Base-by-base conservation (phyloP, 1,140 invertebrate genomes). In the Thaumetopoea pityocampa region DNA sequence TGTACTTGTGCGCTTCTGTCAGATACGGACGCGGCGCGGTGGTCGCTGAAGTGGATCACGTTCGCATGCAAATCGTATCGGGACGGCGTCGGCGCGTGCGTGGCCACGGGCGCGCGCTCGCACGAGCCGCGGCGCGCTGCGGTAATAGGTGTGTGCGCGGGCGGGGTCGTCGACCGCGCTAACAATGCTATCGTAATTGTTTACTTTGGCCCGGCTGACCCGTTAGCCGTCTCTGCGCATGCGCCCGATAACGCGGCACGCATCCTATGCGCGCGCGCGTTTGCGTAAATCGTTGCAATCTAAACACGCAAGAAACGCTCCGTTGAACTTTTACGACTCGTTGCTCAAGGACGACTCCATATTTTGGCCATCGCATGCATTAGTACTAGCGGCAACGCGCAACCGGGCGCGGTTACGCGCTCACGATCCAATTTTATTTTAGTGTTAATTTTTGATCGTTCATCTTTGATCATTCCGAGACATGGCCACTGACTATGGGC, bases 171-270 rank as follows among this genome's bases (percentile, higher is more conserved):
- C 51, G 69, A 44, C 63, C 68, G 45, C 50, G 53, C 51, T 46
- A 56, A 62, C 60, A 65, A 63, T 67, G 56, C 41, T 67, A 68
- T 58, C 62, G 62, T 52, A 59, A 60, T 70, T 73, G 60, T 70
- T 66, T 68, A 61, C 59, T 45, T 52, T 57, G 53, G 53, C 43
- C 55, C 51, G 54, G 51, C 51, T 65, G 62, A 58, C 60, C 59
- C 56, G 66, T 50, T 63, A 52, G 36, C 42, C 38, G 27, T 26
- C 43, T 26, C 37, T 34, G 45, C 27, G 44, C 41, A 35, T 44
- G 47, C 52, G 42, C 37, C 47, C 51, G 50, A 59, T 58, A 57
- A 54, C 52, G 41, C 28, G 19, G 19, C 20, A 61, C 50, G 54
- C 50, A 58, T 50, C 37, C 43, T 34, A 49, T 48, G 57, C 64